A percentile compares a stretch with the other conserved stretches of the same genome.
Conservation (phyloP, 2,113 vertebrate species). For the Gobio gobio region DNA sequence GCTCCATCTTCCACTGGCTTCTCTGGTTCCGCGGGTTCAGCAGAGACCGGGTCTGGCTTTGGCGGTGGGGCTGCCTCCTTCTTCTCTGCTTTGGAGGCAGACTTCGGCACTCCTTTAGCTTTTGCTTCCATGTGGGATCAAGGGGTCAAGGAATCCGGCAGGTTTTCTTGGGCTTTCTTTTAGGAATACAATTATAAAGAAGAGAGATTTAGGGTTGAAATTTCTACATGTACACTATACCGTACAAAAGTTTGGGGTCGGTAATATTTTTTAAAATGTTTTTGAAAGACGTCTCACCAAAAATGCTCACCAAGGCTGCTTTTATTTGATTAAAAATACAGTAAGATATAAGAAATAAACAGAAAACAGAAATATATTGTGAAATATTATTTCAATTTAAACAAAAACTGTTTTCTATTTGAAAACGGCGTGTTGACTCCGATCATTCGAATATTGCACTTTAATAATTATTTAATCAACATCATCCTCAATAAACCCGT, state of each 20-base stretch:
- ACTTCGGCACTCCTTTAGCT: slow-evolving; percentile 72
- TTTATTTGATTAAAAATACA: not conserved
- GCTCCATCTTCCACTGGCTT: slow-evolving; percentile 69
- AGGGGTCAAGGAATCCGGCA: not conserved
- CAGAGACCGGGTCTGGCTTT: slow-evolving; percentile 68
- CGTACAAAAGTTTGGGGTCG: not conserved
- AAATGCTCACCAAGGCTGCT: not conserved
- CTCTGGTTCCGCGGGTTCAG: slow-evolving; percentile 66
- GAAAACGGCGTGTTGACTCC: too few relatives aligned
- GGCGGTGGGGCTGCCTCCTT: slow-evolving; percentile 71
- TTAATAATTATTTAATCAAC: too few relatives aligned
- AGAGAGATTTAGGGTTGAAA: not conserved
- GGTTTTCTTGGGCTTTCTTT: not conserved
- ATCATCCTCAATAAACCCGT: too few relatives aligned
- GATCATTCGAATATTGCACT: too few relatives aligned
- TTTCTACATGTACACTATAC: not conserved
- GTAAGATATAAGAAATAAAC: too few relatives aligned
- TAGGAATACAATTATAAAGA: not conserved
- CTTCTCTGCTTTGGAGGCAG: slow-evolving; percentile 74
- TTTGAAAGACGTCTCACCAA: not conserved
- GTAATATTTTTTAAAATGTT: not conserved
- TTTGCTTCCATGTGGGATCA: slow-evolving; percentile 74
- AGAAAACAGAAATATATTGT: not conserved
- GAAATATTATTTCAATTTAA: not conserved
- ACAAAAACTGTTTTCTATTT: not conserved